A percentile compares a stretch with the other conserved stretches of the same genome.
Evolutionary conservation across 2,113 vertebrate genomes (phyloP).

Genomic region (Prolemur simus): DNA sequence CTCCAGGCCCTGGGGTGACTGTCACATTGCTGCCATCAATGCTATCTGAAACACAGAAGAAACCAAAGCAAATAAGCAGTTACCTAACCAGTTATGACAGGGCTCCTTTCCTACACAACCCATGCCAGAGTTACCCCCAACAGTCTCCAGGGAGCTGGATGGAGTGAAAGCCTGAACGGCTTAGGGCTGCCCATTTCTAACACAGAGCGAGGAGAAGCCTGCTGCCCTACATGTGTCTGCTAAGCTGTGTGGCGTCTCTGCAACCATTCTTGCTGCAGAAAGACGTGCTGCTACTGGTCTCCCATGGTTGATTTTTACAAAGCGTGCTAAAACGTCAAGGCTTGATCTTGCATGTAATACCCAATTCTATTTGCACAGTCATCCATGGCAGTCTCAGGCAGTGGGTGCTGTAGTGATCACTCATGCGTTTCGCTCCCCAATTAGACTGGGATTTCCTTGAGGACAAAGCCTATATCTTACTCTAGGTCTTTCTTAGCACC

Average conservation of each 20-base stretch:
- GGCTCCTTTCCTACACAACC: background rate
- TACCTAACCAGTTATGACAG: background rate
- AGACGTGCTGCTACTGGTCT: background rate
- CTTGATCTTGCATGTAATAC: background rate
- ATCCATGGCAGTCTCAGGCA: background rate
- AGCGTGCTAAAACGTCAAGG: background rate
- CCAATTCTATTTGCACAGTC: background rate
- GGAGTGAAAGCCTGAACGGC: background rate
- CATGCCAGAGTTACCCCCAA: background rate
- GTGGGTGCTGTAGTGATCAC: background rate
- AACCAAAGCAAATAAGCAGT: background rate
- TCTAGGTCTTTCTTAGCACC: background rate
- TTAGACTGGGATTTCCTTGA: background rate
- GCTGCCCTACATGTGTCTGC: background rate
- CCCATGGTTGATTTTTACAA: background rate
- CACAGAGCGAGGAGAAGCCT: background rate
- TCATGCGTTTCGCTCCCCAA: fast-evolving
- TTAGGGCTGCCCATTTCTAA: background rate
- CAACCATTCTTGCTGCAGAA: background rate
- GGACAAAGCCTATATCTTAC: fast-evolving
- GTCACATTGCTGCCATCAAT: constrained; percentile 84
- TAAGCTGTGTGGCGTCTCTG: background rate
- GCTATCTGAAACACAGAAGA: constrained; percentile 85
- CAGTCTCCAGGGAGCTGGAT: background rate
- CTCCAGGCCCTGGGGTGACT: constrained; percentile 84